Evolutionary conservation across 2,797 vertebrate genomes (phyloP).

Genomic region (Falco biarmicus): DNA sequence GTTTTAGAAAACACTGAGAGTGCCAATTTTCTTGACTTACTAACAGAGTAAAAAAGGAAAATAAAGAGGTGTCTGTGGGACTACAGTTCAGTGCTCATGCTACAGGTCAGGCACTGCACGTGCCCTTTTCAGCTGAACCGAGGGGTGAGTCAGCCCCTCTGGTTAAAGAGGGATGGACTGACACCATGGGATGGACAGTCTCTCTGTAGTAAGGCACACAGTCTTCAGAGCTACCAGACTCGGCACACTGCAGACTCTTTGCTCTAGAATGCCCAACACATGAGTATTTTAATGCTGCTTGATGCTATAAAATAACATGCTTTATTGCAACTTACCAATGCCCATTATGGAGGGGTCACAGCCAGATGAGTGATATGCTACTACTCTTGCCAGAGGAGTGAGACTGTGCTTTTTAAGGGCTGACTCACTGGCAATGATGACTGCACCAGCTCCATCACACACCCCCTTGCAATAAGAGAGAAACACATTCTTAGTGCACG

Average conservation of each 20-base stretch:
- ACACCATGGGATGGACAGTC: accelerated
- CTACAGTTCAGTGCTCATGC: accelerated
- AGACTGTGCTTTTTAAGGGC: constrained; percentile 90
- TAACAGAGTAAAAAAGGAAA: neutral
- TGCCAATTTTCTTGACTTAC: neutral
- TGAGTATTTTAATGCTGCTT: neutral
- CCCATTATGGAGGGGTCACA: constrained; percentile 99
- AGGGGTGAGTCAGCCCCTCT: neutral
- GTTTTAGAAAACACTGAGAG: accelerated
- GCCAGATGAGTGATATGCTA: constrained; percentile 89
- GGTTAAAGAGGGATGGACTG: neutral
- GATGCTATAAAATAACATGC: neutral
- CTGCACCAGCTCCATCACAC: constrained; percentile 89
- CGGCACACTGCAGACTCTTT: neutral
- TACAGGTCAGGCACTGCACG: neutral
- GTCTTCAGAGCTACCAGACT: neutral
- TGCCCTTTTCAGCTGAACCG: neutral
- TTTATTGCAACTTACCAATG: constrained; percentile 85
- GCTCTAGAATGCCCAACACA: neutral
- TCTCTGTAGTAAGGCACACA: neutral
- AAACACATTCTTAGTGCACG: neutral
- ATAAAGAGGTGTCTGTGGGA: neutral
- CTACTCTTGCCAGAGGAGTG: constrained; percentile 90
- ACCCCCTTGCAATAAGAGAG: constrained; percentile 81
- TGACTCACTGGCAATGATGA: constrained; percentile 93